Conservation (phyloP, 2,888 invertebrate genomes). For the Eumerus sabulonum region DNA sequence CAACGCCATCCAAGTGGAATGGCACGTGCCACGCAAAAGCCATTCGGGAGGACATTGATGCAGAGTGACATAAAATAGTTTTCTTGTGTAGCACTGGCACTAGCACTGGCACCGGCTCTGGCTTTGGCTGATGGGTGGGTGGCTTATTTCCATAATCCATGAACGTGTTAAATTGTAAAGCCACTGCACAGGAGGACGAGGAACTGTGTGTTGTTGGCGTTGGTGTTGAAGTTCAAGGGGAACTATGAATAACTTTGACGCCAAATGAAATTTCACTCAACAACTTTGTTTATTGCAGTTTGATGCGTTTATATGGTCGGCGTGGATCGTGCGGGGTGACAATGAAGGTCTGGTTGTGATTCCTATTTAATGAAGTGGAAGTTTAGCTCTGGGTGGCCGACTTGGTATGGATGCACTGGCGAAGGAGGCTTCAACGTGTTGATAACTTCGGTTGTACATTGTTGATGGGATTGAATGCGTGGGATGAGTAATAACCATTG, state of each 20-base stretch:
- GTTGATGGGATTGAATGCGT: too few relatives aligned
- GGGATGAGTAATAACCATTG: too few relatives aligned
- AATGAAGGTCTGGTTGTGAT: neutral
- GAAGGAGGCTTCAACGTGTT: too few relatives aligned
- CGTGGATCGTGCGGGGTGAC: neutral
- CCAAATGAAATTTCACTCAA: constrained; percentile 46
- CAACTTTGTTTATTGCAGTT: constrained; percentile 50
- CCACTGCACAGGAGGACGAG: constrained; percentile 1
- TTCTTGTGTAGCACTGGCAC: constrained; percentile 22
- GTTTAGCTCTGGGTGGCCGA: neutral
- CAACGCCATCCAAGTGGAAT: constrained; percentile 30
- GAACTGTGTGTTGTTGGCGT: constrained; percentile 14
- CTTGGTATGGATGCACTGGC: too few relatives aligned
- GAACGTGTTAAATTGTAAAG: constrained; percentile 53
- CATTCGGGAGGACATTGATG: constrained; percentile 49
- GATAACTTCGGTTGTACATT: too few relatives aligned
- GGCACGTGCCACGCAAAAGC: constrained; percentile 52
- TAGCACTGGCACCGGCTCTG: neutral
- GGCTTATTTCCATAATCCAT: constrained; percentile 65
- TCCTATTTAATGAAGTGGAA: constrained; percentile 28
- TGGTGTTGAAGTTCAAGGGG: constrained; percentile 59
- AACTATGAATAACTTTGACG: constrained; percentile 57
- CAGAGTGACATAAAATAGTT: constrained; percentile 63
- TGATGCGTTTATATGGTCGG: constrained; percentile 16
- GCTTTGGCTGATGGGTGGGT: constrained; percentile 28